Conservation (phyloP, 2,888 invertebrate genomes). For the Lasioglossum figueresi region DNA sequence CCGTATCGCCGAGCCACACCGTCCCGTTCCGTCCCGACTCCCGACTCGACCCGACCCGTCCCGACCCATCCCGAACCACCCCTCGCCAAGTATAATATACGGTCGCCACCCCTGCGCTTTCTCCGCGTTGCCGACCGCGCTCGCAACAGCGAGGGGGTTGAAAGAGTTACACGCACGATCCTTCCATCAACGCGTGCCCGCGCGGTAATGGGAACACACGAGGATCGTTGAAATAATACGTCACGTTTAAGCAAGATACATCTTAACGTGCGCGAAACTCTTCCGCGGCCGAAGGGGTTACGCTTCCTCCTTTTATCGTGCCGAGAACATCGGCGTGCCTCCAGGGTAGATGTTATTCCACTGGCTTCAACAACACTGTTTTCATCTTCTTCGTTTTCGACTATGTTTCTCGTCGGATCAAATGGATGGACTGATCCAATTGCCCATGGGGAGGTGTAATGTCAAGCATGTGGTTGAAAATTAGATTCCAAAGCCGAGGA, state of each 20-base stretch:
- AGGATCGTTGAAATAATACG: constrained; percentile 69
- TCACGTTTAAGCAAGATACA: constrained; percentile 60
- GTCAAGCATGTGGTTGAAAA: not conserved
- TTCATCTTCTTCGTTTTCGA: not conserved
- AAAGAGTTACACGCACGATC: constrained; percentile 63
- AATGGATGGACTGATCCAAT: not conserved
- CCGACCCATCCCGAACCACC: not conserved
- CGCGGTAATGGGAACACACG: constrained; percentile 63
- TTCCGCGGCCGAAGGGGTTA: constrained; percentile 24
- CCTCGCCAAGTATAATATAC: constrained; percentile 55
- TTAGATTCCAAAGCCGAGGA: not conserved
- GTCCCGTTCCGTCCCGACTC: not conserved
- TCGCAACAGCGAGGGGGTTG: not conserved
- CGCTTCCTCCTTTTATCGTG: constrained; percentile 24
- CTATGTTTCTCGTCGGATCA: not conserved
- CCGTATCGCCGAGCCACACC: constrained; percentile 40
- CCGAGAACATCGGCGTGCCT: not conserved
- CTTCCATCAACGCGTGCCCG: constrained; percentile 50
- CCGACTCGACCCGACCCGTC: too few species aligned
- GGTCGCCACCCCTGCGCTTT: constrained; percentile 38
- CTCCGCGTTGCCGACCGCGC: constrained; percentile 14
- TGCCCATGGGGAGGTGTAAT: not conserved
- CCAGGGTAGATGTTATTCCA: constrained; percentile 24
- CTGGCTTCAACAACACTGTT: constrained; percentile 5
- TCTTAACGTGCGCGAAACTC: constrained; percentile 38